These are phyloP conservation scores for Cephalopterus ornatus DNA, from an alignment of 2,113 vertebrate genomes.

Conservation along the genomic window DNA sequence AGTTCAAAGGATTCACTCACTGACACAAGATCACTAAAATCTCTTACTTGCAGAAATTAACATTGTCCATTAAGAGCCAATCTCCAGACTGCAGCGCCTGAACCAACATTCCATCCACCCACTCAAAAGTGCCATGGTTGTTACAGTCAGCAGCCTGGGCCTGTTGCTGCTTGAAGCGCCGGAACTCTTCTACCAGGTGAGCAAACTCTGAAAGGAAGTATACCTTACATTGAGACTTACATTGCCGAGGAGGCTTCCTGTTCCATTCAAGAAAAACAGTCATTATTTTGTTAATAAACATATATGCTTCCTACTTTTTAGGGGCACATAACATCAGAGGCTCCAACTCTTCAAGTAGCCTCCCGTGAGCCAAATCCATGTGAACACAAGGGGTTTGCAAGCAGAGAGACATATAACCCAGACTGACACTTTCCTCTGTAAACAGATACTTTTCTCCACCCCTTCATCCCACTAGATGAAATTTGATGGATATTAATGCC, in stretches of 20 bases:
- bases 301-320: not conserved
- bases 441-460: not conserved
- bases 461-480: not conserved
- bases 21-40: not conserved
- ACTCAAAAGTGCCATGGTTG: conserved; percentile 91
- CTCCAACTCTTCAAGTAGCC: not conserved
- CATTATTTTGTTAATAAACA: not conserved
- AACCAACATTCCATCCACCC: conserved; percentile 94
- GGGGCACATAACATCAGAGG: not conserved
- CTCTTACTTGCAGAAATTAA: conserved; percentile 96
- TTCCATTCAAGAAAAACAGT: not conserved
- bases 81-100: conserved; percentile 90
- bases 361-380: not conserved
- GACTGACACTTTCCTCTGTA: not conserved
- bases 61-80: conserved; percentile 98
- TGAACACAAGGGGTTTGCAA: not conserved
- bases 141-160: conserved; percentile 78
- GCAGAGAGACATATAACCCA: not conserved
- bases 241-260: not conserved
- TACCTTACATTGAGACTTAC: not conserved
- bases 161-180: conserved; percentile 82
- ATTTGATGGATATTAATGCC: not conserved
- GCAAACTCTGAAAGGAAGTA: conserved; percentile 84
- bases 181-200: conserved; percentile 87
- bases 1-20: not conserved